Evolutionary conservation across 1,140 invertebrate species (phyloP).

Genomic region (Drosophila ananassae): DNA sequence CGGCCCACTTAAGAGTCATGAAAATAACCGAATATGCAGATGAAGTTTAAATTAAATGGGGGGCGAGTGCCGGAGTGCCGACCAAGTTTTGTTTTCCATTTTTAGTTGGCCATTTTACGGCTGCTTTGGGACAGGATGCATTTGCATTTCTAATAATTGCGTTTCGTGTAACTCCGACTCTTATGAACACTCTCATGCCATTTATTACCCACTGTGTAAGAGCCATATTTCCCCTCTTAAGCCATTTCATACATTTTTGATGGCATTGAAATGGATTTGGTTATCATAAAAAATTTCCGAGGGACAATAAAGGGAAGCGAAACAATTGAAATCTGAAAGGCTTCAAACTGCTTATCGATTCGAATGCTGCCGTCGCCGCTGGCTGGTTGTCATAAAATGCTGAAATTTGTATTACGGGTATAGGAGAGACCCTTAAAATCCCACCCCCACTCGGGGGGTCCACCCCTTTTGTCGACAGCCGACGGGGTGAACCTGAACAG

Average conservation of each 20-base stretch:
- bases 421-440: neutral
- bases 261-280: conserved; percentile 65
- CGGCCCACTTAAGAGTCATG: conserved; percentile 61
- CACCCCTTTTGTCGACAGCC: conserved; percentile 10
- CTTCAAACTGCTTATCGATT: conserved; percentile 77
- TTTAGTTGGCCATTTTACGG: conserved; percentile 40
- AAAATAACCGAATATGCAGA: conserved; percentile 63
- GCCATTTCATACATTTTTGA: conserved; percentile 56
- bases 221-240: neutral
- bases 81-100: conserved; percentile 24
- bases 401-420: conserved; percentile 46
- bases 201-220: conserved; percentile 31
- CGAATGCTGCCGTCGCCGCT: conserved; percentile 46
- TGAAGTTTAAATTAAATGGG: conserved; percentile 30
- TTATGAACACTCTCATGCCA: neutral
- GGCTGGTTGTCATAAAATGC: conserved; percentile 62
- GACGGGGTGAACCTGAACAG: conserved; percentile 6
- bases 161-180: neutral
- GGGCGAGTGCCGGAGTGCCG: neutral
- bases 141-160: conserved; percentile 66
- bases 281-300: conserved; percentile 61
- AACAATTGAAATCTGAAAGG: conserved; percentile 72
- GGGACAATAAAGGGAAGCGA: conserved; percentile 59
- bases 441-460: neutral
- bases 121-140: conserved; percentile 44